phyloP scores from a whole-genome alignment of 2,888 invertebrate genomes.

The Hirtodrosophila duncani region DNA sequence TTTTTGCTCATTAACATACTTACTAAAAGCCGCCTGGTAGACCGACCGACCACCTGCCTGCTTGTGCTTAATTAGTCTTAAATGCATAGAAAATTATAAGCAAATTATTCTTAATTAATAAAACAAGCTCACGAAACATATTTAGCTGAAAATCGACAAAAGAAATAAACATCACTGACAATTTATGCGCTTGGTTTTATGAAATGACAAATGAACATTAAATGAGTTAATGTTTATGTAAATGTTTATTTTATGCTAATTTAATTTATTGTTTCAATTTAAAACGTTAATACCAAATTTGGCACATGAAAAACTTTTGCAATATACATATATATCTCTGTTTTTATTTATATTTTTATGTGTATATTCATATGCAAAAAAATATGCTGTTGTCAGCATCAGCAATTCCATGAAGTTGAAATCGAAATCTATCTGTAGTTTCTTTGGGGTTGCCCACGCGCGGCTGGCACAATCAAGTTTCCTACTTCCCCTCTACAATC shows the following conservation, averaged over 20 bases:
- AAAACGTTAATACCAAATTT: conserved; percentile 26
- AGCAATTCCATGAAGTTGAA: conserved; percentile 16
- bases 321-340: no score
- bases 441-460: conserved; percentile 37
- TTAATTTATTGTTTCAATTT: conserved; percentile 37
- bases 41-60: no score
- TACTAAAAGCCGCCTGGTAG: conserved; percentile 8
- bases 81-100: conserved; percentile 9
- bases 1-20: not conserved
- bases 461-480: conserved; percentile 47
- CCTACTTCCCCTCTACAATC: not conserved
- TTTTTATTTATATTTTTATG: no score
- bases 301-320: conserved; percentile 31
- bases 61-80: conserved; percentile 33
- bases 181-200: conserved; percentile 21
- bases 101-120: conserved; percentile 43
- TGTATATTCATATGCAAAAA: not conserved
- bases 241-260: conserved; percentile 40
- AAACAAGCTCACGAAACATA: conserved; percentile 20
- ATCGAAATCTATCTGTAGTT: conserved; percentile 13
- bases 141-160: conserved; percentile 5
- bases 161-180: not conserved
- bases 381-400: not conserved
- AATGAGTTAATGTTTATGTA: conserved; percentile 40
- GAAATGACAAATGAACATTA: conserved; percentile 39